A percentile compares a stretch with the other conserved stretches of the same genome.
These are phyloP conservation scores for Formicarius rufipectus DNA, from an alignment of 2,113 vertebrate genomes.

Conservation along the genomic window DNA sequence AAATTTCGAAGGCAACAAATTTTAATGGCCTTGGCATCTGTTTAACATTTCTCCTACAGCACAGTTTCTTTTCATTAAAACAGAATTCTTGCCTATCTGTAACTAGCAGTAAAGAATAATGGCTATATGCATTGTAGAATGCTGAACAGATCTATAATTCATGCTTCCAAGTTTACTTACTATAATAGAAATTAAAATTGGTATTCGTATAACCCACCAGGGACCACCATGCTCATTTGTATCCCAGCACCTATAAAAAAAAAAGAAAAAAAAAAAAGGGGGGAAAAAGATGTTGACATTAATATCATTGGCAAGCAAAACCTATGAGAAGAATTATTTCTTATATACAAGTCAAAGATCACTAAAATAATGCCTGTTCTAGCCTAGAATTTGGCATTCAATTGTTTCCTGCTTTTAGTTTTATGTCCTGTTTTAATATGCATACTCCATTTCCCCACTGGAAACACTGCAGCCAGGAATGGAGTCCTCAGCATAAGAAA, in stretches of 20 bases:
- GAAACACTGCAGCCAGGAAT: not conserved
- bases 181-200: slow-evolving; percentile 80
- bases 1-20: slow-evolving; percentile 16
- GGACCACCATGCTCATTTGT: slow-evolving; percentile 76
- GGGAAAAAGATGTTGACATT: not conserved
- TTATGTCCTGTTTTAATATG: not conserved
- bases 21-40: slow-evolving; percentile 20
- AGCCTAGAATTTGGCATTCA: not conserved
- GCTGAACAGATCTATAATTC: not conserved
- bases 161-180: slow-evolving; percentile 70
- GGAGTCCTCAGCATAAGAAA: not conserved
- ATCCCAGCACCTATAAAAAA: slow-evolving; percentile 79
- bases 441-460: not conserved
- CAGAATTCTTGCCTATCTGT: not conserved
- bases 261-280: not conserved
- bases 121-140: not conserved
- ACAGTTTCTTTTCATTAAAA: slow-evolving; percentile 1
- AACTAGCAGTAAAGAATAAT: not conserved
- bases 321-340: not conserved
- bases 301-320: not conserved
- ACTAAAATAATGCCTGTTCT: not conserved
- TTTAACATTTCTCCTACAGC: not conserved
- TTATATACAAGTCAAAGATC: not conserved
- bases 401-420: not conserved
- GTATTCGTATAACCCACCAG: slow-evolving; percentile 80